Conservation (phyloP, 2,797 vertebrate species). For the Halcyon chelicuti region DNA sequence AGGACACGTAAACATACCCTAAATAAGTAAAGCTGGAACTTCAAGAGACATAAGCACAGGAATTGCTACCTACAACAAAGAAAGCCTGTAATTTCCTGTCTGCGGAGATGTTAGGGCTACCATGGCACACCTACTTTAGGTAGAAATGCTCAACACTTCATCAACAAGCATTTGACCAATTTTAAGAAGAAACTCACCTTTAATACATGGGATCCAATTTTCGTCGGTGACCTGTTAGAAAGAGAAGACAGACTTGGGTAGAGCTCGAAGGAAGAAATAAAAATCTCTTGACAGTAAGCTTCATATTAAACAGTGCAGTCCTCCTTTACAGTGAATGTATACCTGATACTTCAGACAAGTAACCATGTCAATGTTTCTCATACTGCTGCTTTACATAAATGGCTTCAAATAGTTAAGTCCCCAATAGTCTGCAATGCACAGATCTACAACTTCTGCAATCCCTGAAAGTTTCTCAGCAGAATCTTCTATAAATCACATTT, state of each 20-base stretch:
- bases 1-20: neutral
- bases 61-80: neutral
- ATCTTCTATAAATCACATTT: neutral
- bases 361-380: neutral
- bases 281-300: neutral
- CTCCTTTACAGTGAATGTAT: neutral
- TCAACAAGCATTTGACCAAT: neutral
- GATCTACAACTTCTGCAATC: neutral
- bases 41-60: neutral
- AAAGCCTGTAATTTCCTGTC: neutral
- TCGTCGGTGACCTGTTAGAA: conserved; percentile 86
- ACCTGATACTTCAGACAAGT: neutral
- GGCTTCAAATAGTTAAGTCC: neutral
- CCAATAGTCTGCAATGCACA: neutral
- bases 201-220: conserved; percentile 80
- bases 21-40: neutral
- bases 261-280: neutral
- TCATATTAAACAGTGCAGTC: neutral
- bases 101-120: neutral
- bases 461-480: neutral
- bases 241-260: conserved; percentile 35
- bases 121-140: neutral
- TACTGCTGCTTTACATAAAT: neutral
- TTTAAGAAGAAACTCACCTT: conserved; percentile 82
- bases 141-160: neutral